Conservation (phyloP, 2,113 vertebrate species). For the Jaculus jaculus region DNA sequence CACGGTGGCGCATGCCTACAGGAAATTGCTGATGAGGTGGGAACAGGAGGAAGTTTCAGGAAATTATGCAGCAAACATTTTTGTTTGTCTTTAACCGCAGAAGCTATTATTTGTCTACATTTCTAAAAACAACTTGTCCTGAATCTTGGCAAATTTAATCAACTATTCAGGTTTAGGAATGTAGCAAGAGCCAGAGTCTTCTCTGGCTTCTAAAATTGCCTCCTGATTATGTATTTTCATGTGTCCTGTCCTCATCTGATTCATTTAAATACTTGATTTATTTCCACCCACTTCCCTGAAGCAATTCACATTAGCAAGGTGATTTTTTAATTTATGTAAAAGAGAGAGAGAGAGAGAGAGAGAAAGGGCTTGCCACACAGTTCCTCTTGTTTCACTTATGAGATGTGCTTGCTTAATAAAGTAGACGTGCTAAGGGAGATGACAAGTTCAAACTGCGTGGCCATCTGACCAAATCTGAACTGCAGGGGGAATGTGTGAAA, state of each 20-base stretch:
- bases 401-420: slow-evolving; percentile 58
- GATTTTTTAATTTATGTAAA: slow-evolving; percentile 59
- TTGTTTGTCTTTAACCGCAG: background rate
- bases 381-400: slow-evolving; percentile 55
- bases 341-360: background rate
- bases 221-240: background rate
- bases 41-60: background rate
- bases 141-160: slow-evolving; percentile 13
- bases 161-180: background rate
- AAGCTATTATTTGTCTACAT: background rate
- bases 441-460: slow-evolving; percentile 39
- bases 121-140: slow-evolving; percentile 40
- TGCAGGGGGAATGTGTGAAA: slow-evolving; percentile 38
- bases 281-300: background rate
- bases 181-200: background rate
- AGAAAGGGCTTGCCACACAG: background rate
- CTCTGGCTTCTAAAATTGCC: slow-evolving; percentile 49
- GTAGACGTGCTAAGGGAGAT: slow-evolving; percentile 37
- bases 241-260: slow-evolving; percentile 28
- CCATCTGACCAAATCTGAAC: slow-evolving; percentile 60
- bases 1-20: too few species aligned
- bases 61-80: slow-evolving; percentile 17
- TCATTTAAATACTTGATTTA: slow-evolving; percentile 61
- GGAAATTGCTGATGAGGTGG: too few species aligned
- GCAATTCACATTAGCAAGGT: background rate